phyloP scores from a whole-genome alignment of 2,888 invertebrate species.

The Nesidiocoris tenuis region DNA sequence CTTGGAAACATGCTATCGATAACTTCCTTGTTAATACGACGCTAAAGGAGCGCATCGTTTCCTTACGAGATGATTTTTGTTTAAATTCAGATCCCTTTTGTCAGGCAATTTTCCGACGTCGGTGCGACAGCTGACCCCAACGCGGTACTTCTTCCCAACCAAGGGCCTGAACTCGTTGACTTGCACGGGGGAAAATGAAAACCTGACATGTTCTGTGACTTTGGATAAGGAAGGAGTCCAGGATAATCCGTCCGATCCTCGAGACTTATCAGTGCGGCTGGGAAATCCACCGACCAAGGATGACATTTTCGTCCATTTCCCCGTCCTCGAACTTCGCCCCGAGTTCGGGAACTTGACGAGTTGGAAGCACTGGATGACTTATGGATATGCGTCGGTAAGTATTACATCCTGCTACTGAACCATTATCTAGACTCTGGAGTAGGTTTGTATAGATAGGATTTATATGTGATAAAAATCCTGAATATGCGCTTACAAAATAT shows the following conservation, averaged over 20 bases:
- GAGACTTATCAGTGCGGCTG: constrained; percentile 27
- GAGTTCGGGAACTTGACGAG: constrained; percentile 34
- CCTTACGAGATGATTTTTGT: neutral
- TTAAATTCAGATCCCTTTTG: constrained; percentile 10
- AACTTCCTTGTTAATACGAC: too few relatives aligned
- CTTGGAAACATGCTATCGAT: too few relatives aligned
- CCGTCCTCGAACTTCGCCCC: constrained; percentile 24
- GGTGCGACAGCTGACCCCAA: constrained; percentile 60
- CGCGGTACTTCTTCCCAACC: constrained; percentile 64
- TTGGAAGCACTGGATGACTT: constrained; percentile 33
- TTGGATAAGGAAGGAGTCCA: constrained; percentile 35
- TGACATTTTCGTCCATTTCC: constrained; percentile 32
- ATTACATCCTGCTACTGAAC: neutral
- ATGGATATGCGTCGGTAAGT: constrained; percentile 27
- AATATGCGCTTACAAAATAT: too few relatives aligned
- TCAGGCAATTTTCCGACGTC: constrained; percentile 47
- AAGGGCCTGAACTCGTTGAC: constrained; percentile 56
- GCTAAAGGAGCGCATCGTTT: too few relatives aligned
- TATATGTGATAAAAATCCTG: too few relatives aligned
- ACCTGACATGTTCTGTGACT: constrained; percentile 26
- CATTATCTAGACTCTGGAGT: too few relatives aligned
- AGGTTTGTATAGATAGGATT: too few relatives aligned
- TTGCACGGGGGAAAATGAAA: constrained; percentile 46
- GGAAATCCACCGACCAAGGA: constrained; percentile 18
- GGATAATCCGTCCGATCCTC: constrained; percentile 2